These are phyloP conservation scores for Pteria penguin DNA, from an alignment of 2,888 invertebrate species.

Conservation along the genomic window DNA sequence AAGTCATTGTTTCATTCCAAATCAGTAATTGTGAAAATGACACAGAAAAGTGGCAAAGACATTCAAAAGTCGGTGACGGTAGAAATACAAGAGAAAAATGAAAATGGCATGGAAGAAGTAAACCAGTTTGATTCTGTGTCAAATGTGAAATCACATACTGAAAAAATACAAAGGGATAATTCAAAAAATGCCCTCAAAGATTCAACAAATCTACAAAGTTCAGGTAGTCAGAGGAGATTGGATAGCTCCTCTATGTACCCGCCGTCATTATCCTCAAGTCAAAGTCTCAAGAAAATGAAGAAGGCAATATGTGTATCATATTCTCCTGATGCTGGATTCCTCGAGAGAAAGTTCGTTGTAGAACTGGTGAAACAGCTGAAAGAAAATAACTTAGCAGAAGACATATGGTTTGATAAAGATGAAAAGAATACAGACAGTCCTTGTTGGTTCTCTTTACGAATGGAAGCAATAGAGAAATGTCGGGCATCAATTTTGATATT, in stretches of 20 bases:
- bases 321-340: conserved; percentile 78
- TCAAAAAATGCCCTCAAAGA: conserved; percentile 22
- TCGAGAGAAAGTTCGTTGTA: conserved; percentile 76
- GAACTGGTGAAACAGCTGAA: conserved; percentile 77
- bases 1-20: no score
- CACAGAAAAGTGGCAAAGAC: conserved; percentile 9
- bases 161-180: conserved; percentile 13
- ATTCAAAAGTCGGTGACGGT: conserved; percentile 35
- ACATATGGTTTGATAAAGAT: conserved; percentile 79
- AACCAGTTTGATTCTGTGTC: conserved; percentile 68
- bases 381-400: conserved; percentile 77
- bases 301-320: conserved; percentile 78
- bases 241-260: background rate
- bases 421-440: conserved; percentile 77
- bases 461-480: conserved; percentile 78
- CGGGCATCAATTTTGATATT: conserved; percentile 74
- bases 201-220: conserved; percentile 25
- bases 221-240: conserved; percentile 2
- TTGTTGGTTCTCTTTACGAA: conserved; percentile 77
- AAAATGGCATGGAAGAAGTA: conserved; percentile 51
- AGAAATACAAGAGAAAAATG: conserved; percentile 53
- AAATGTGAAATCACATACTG: conserved; percentile 63
- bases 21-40: background rate
- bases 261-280: background rate
- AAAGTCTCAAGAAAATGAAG: conserved; percentile 68